Evolutionary conservation across 2,797 vertebrate species (phyloP).

Genomic region (Benthosema pterotum): DNA sequence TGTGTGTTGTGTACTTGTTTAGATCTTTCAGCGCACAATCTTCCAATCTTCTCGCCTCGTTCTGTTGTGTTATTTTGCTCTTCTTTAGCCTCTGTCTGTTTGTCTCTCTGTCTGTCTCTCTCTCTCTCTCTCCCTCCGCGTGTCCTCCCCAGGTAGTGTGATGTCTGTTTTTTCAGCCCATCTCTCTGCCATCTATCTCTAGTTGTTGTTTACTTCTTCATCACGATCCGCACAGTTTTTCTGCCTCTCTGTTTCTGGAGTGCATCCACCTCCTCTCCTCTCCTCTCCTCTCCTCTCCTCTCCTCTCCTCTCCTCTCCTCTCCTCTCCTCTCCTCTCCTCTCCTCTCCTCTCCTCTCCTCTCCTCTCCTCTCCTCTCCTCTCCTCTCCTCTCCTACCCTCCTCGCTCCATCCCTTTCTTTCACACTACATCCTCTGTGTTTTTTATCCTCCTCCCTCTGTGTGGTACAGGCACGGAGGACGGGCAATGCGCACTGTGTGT

Average conservation of each 20-base stretch:
- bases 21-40: too few relatives aligned
- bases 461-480: conserved; percentile 72
- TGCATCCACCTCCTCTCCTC: too few relatives aligned
- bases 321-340: too few relatives aligned
- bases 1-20: not conserved
- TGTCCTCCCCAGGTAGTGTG: conserved; percentile 17
- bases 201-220: too few relatives aligned
- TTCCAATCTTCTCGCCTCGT: too few relatives aligned
- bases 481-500: conserved; percentile 76
- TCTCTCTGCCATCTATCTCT: too few relatives aligned
- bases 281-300: conserved; percentile 9
- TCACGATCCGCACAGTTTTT: too few relatives aligned
- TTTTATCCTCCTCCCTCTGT: conserved; percentile 38
- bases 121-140: not conserved
- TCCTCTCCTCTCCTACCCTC: conserved; percentile 40
- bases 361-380: conserved; percentile 9
- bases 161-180: too few relatives aligned
- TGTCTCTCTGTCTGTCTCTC: conserved; percentile 35
- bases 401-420: conserved; percentile 60
- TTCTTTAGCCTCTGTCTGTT: conserved; percentile 14
- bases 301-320: not conserved
- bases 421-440: conserved; percentile 32
- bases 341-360: not conserved
- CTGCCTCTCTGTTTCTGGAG: too few relatives aligned
- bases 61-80: too few relatives aligned